Base-by-base conservation (phyloP, 2,888 invertebrate species). In the Linnaemya vulpina region DNA sequence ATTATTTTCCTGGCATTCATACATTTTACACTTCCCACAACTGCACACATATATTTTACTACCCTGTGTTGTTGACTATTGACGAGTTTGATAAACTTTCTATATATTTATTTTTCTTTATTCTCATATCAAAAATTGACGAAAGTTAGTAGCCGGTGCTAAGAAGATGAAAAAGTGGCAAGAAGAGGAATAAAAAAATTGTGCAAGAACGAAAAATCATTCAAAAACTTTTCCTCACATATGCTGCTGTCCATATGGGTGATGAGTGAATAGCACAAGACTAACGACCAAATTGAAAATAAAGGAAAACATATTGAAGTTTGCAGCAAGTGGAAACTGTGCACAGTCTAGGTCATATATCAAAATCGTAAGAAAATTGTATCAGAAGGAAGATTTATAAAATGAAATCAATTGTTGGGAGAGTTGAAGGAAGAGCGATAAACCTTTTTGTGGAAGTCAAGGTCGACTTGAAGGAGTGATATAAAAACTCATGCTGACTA, bases 301-400 rank as follows among this genome's bases (percentile, higher is more conserved):
- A 73, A 67, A 62, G 25, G 62, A 70, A 65, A 71, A 80, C 70
- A 84, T 79, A 84, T 79, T 83, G 79, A 83, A 75, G 74, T 55
- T 20, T 74, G 46, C 51, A 65, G 70, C 63, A 70, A 75, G 2
- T 67, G 40, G 25, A 63, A 63, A 63, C 40, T 62, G 17, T 65
- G 55, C 15, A 30, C 17, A 71, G 79, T 79, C 79, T 79, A 35
- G 84, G 84, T 84, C 79, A 84, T 84, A 79, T 84, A 84, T 84
- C 84, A 84, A 79, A 79, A 71, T 53, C 76, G 58, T 30, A 75
- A 53, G 75, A 79, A 84, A 60, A 70, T 63, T 65, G 20, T 63
- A 71, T 51, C 53, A 68, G 68, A 13, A 49, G 53, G 9, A 46
- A 60, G 77, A 73, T 67, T 83, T 60, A 60, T 60, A 58, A 71